Evolutionary conservation across 2,113 vertebrate species (phyloP).

Genomic region (Agelaius phoeniceus): DNA sequence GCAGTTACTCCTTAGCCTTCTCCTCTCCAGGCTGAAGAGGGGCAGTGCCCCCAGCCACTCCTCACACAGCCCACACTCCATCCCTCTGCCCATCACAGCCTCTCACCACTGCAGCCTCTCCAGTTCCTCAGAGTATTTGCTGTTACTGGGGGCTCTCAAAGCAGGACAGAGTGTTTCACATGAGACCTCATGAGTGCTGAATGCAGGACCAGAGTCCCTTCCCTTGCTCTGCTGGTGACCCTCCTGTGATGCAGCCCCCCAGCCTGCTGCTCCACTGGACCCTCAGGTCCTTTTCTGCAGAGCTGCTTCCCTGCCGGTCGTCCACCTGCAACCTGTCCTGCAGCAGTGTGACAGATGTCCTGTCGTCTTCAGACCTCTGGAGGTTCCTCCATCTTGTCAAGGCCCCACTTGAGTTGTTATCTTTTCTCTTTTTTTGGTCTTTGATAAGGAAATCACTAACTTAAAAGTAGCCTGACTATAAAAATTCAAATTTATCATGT

Average conservation of each 20-base stretch:
- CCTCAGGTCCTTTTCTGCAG: not conserved
- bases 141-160: not conserved
- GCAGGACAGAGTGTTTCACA: not conserved
- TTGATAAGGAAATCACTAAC: not conserved
- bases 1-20: not conserved
- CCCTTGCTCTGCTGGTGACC: not conserved
- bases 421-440: not conserved
- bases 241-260: not conserved
- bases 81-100: fast-evolving
- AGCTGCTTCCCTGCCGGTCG: not conserved
- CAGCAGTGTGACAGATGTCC: not conserved
- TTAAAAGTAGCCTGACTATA: not conserved
- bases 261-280: not conserved
- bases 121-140: not conserved
- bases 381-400: not conserved
- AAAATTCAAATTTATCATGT: not conserved
- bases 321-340: not conserved
- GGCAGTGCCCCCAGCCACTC: not conserved
- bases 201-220: not conserved
- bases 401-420: not conserved
- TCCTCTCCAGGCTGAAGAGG: not conserved
- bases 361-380: not conserved
- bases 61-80: fast-evolving
- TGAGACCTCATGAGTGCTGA: not conserved
- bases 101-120: not conserved